phyloP scores from a whole-genome alignment of 2,113 vertebrate genomes.

The zebrafish (Danio rerio) region DNA sequence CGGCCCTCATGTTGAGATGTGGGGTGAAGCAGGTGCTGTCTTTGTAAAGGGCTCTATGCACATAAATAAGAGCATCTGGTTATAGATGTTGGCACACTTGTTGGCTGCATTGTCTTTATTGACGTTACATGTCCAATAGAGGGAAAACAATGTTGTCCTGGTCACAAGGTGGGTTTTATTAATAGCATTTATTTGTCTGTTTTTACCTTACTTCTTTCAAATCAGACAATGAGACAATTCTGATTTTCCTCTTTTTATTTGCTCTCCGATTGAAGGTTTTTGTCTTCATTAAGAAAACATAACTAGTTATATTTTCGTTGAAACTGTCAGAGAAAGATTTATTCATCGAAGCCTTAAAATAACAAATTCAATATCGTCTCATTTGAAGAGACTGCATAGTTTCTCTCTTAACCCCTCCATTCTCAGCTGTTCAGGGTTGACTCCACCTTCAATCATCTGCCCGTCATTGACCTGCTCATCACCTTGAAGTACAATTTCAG shows the following conservation, averaged over 20 bases:
- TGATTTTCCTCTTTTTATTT: no score
- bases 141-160: conserved; percentile 6
- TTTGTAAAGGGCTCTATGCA: conserved; percentile 27
- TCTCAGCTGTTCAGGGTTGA: conserved; percentile 20
- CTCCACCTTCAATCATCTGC: conserved; percentile 46
- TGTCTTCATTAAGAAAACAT: background rate
- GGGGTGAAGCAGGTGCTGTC: conserved; percentile 46
- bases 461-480: background rate
- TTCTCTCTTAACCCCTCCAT: background rate
- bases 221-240: no score
- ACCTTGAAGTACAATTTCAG: no score
- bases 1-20: conserved; percentile 24
- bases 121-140: background rate
- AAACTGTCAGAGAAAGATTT: background rate
- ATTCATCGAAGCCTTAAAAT: background rate
- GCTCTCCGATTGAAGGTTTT: background rate
- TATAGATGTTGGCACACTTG: conserved; percentile 41
- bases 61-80: conserved; percentile 29
- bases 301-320: background rate
- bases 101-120: conserved; percentile 3
- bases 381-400: background rate
- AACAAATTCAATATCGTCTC: background rate
- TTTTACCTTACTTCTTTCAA: background rate
- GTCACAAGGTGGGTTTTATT: background rate
- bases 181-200: background rate